These are phyloP conservation scores for Scaptomyza cyrtandrae DNA, from an alignment of 2,888 invertebrate species.

Conservation along the genomic window DNA sequence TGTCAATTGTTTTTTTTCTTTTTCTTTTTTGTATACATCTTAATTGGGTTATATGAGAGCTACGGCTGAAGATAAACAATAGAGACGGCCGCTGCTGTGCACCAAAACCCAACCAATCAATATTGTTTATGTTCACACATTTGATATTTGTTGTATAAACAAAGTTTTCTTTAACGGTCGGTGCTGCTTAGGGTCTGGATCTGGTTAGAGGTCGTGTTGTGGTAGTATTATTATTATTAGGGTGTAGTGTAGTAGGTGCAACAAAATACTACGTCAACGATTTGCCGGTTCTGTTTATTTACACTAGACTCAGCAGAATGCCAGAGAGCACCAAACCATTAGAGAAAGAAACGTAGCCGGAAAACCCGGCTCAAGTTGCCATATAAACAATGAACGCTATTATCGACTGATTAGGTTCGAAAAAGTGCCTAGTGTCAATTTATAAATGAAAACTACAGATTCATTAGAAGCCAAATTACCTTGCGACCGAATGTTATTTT, in stretches of 20 bases:
- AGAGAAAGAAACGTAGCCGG: conserved; percentile 42
- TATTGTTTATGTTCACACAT: conserved; percentile 46
- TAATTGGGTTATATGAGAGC: conserved; percentile 49
- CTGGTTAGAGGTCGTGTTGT: conserved; percentile 14
- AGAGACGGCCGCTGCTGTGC: background rate
- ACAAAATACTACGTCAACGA: conserved; percentile 61
- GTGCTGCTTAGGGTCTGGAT: conserved; percentile 22
- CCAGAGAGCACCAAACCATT: conserved; percentile 20
- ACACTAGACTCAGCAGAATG: conserved; percentile 26
- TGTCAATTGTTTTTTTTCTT: conserved; percentile 18
- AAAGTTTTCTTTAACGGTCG: conserved; percentile 29
- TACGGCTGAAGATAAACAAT: conserved; percentile 49
- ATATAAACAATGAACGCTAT: conserved; percentile 35
- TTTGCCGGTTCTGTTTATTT: conserved; percentile 32
- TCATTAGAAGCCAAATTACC: conserved; percentile 85
- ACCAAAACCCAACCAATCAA: background rate
- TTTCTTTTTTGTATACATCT: conserved; percentile 32
- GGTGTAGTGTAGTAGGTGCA: conserved; percentile 47
- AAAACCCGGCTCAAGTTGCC: conserved; percentile 52
- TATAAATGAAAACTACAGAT: background rate
- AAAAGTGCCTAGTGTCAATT: conserved; percentile 23
- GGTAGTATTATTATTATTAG: conserved; percentile 5
- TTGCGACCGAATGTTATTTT: conserved; percentile 94
- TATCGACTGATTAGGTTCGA: background rate
- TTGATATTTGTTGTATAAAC: conserved; percentile 28